Conservation (phyloP, 2,113 vertebrate species). For the Elgaria multicarinata region DNA sequence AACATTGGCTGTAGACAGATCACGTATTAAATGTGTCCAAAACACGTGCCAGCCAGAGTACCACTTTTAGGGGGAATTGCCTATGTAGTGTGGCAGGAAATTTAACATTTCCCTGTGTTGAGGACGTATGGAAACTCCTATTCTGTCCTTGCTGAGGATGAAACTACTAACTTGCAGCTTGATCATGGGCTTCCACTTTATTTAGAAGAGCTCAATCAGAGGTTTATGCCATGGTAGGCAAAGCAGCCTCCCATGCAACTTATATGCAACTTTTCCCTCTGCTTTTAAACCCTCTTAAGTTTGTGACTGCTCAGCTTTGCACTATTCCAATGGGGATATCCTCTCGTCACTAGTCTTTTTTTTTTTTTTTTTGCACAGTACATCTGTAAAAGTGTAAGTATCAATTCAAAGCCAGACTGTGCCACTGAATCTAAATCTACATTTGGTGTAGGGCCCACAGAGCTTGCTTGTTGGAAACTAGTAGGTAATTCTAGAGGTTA, state of each 20-base stretch:
- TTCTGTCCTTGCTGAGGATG: background rate
- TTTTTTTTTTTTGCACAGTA: too few relatives aligned
- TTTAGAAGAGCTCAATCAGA: background rate
- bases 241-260: background rate
- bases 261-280: background rate
- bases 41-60: background rate
- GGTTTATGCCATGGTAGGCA: background rate
- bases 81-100: background rate
- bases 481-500: background rate
- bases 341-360: too few relatives aligned
- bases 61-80: background rate
- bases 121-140: background rate
- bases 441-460: too few relatives aligned
- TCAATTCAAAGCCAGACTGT: too few relatives aligned
- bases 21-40: background rate
- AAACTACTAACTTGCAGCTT: background rate
- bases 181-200: background rate
- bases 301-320: background rate
- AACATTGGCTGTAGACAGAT: background rate
- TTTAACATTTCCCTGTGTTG: background rate
- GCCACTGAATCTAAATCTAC: too few relatives aligned
- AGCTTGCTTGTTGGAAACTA: background rate
- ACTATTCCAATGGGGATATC: background rate
- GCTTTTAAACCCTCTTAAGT: background rate
- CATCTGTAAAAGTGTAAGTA: too few relatives aligned